phyloP scores from a whole-genome alignment of 1,140 invertebrate genomes.

The Leptopilina boulardi region DNA sequence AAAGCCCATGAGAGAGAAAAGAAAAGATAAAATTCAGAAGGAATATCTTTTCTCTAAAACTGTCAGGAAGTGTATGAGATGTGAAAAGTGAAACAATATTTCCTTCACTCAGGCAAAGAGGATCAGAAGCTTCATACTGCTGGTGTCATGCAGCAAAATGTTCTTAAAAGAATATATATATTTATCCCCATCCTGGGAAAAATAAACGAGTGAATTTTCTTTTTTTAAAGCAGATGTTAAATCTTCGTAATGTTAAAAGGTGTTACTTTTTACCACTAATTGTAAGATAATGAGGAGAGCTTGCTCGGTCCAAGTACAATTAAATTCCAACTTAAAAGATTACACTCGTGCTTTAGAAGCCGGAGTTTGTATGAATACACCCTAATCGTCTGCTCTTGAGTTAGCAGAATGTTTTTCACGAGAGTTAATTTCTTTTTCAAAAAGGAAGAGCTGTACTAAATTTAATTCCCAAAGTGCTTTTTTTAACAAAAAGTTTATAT shows the following conservation, averaged over 20 bases:
- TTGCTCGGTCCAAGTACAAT: background rate
- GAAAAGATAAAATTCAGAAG: background rate
- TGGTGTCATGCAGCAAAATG: background rate
- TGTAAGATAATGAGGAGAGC: background rate
- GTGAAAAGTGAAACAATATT: conserved; percentile 16
- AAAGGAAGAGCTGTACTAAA: background rate
- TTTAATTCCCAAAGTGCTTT: background rate
- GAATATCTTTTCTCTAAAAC: background rate
- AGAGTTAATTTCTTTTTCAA: background rate
- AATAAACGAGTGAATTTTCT: background rate
- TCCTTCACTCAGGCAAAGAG: conserved; percentile 11
- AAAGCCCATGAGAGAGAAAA: conserved; percentile 9
- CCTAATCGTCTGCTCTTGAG: conserved; percentile 1
- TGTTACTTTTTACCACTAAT: background rate
- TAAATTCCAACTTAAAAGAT: conserved; percentile 42
- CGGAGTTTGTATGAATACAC: background rate
- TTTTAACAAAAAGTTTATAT: background rate
- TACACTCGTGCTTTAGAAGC: conserved; percentile 12
- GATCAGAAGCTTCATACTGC: conserved; percentile 7
- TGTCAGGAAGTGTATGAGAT: conserved; percentile 3
- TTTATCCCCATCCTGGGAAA: background rate
- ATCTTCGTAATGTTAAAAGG: background rate
- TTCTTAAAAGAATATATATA: conserved; percentile 20
- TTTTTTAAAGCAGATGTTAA: background rate
- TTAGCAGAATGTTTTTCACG: background rate